phyloP scores from a whole-genome alignment of 2,797 vertebrate species.

The Melopsittacus undulatus region DNA sequence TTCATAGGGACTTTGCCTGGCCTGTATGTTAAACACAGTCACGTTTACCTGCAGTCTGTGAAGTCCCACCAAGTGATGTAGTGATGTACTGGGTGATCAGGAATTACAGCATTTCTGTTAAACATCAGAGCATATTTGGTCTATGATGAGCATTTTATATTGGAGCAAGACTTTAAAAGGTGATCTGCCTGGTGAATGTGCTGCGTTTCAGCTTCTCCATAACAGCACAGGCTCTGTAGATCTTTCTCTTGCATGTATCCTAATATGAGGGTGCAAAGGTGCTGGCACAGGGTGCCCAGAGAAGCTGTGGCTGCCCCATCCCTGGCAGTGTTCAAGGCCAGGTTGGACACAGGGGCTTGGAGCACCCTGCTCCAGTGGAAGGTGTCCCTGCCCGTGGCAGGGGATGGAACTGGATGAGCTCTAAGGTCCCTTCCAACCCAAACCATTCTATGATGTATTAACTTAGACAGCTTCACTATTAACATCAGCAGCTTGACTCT shows the following conservation, averaged over 20 bases:
- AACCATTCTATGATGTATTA: background rate
- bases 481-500: background rate
- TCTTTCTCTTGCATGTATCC: background rate
- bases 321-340: no score
- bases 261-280: background rate
- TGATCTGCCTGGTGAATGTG: background rate
- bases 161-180: background rate
- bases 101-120: background rate
- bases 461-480: background rate
- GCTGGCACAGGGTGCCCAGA: background rate
- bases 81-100: background rate
- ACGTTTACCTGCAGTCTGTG: background rate
- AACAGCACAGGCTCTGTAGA: background rate
- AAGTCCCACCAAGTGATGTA: background rate
- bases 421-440: background rate
- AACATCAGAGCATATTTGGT: background rate
- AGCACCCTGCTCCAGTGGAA: no score
- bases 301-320: no score
- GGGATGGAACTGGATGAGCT: background rate
- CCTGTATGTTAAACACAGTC: background rate
- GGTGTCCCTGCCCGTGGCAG: background rate
- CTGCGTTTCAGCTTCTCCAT: background rate
- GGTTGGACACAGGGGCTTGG: no score
- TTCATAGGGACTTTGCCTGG: background rate
- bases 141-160: background rate